Base-by-base conservation (phyloP, 2,113 vertebrate species). In the Etheostoma cragini region DNA sequence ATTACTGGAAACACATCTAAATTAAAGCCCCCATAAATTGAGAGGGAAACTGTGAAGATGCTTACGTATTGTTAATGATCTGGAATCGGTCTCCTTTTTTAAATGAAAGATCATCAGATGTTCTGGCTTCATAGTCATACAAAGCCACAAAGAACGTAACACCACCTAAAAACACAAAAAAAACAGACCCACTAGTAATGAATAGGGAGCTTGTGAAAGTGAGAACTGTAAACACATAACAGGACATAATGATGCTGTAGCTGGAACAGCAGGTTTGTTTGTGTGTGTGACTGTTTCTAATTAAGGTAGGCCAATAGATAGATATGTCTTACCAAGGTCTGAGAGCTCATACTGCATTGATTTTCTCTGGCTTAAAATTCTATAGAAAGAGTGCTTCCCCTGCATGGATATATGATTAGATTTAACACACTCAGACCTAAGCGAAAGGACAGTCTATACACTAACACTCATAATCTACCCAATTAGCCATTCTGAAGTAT, bases 21-120 rank as follows among this genome's bases (percentile, higher is more conserved):
- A 7, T 17, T 53, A 47, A 73, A 42, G 26, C 13, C 38, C 38
- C 19, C 22, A 6, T 8, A 30, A 71, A 57, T 11, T 6, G 49
- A 65, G n/a, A 52, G 6, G 50, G 24, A 76, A 38, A 65, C 14
- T 16, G 8, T 35, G 60, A 13, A 46, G 15, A 69, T n/a, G 95
- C 97, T 96, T 94, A 99, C 98, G 98, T 99, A 81, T 99, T 99
- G 93, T 99, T 99, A 94, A 99, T 99, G 93, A 99, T 99, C 94
- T 99, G 98, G 95, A 99, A 99, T 84, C 98, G 95, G 94, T 99
- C 98, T 46, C 98, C 97, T 88, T 99, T 99, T 93, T 97, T 98
- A 92, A 99, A 99, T 22, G 98, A 99, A 78, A 99, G 97, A 87
- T 99, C 98, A 88, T 99, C 98, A 76, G 96, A 96, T 74, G 98